Evolutionary conservation across 1,140 invertebrate species (phyloP), one percentile per base, ranked within the genome.

Genomic region (Apis dorsata): DNA sequence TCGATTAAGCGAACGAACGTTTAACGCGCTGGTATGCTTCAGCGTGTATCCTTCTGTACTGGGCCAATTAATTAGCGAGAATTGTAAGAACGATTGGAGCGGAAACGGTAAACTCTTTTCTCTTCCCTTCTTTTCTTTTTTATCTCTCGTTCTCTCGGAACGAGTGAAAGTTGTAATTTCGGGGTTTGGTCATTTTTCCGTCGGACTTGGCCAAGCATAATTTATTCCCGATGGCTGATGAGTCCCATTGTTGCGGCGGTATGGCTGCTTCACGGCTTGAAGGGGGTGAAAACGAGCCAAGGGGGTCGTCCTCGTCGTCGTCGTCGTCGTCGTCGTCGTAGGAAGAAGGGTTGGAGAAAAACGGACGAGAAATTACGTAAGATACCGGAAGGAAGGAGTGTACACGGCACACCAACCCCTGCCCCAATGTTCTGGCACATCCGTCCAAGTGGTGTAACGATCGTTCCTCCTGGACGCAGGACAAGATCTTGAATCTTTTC

Each of bases 151-250:
- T 74, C 5, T 55, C 5, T 62, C 5, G 0, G 13, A 1, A 53
- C 59, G 51, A 49, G 69, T 11, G 62, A 57, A 24, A 84, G 80
- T 83, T 74, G 70, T 83, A 86, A 84, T 89, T 86, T 81, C 84
- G 60, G 44, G 55, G 69, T 84, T 81, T 76, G 73, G 90, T 90
- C 83, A 92, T 93, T 92, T 92, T 93, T 92, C 88, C 85, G 88
- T 75, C 84, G 76, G 66, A 79, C 75, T 79, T 78, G 79, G 76
- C 73, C 69, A 62, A 78, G 76, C 83, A 90, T 93, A 93, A 93
- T 93, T 93, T 92, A 93, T 93, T 93, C 92, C 84, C 88, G 83
- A 93, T 93, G 87, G 90, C 90, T 93, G 91, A 93, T 92, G 92
- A 93, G 92, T 87, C 75, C 90, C 88, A 93, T 93, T 93, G 92